Percentiles rank a stretch among this genome's conserved stretches.
Conservation (phyloP, 2,113 vertebrate genomes). For the Progne subis region DNA sequence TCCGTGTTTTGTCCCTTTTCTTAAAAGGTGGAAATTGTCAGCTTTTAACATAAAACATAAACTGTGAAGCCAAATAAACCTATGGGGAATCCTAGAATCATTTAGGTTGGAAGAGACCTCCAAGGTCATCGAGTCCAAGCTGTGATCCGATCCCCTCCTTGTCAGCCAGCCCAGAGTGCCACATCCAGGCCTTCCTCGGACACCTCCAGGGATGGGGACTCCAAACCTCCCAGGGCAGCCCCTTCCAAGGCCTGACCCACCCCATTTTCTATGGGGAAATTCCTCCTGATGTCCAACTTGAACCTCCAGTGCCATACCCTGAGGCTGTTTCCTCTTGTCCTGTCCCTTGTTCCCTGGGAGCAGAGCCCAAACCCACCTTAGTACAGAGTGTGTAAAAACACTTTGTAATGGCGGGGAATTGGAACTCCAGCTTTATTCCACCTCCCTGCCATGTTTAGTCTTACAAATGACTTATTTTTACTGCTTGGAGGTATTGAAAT, state of each 20-base stretch:
- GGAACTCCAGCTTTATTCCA: neutral
- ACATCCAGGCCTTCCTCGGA: neutral
- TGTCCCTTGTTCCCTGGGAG: neutral
- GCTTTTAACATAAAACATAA: neutral
- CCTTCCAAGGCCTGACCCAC: neutral
- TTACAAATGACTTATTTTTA: neutral
- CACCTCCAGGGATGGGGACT: neutral
- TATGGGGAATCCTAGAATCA: neutral
- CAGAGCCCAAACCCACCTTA: neutral
- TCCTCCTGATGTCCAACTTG: neutral
- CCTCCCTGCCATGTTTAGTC: neutral
- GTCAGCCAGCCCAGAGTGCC: neutral
- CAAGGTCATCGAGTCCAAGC: neutral
- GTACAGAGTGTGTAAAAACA: neutral
- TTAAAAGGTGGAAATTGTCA: neutral
- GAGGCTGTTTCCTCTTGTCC: fast-evolving
- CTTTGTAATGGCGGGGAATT: neutral
- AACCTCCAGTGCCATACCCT: neutral
- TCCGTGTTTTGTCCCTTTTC: neutral
- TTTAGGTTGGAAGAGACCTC: neutral
- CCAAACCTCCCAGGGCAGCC: neutral
- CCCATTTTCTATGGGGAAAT: neutral
- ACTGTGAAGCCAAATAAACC: neutral
- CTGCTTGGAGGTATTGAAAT: neutral
- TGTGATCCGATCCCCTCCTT: neutral